Conservation (phyloP, 2,113 vertebrate species). For the Bostrychus sinensis region DNA sequence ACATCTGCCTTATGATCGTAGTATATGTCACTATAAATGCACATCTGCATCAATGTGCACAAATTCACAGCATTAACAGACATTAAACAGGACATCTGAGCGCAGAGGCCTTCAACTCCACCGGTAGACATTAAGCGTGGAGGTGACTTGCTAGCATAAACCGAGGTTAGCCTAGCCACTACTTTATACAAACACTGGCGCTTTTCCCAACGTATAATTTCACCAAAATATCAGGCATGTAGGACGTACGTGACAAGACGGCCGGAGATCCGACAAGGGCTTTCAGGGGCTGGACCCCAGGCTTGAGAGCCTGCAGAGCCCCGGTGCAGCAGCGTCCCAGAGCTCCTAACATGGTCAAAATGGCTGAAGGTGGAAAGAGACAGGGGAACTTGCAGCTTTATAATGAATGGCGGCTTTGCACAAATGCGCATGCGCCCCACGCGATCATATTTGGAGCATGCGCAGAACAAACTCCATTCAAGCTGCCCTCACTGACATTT, state of each 20-base stretch:
- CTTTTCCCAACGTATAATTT: not conserved
- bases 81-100: not conserved
- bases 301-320: conserved; percentile 83
- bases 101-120: conserved; percentile 38
- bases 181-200: conserved; percentile 17
- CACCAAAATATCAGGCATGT: not conserved
- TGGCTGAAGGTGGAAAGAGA: conserved; percentile 86
- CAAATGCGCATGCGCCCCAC: conserved; percentile 65
- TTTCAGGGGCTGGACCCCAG: conserved; percentile 78
- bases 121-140: conserved; percentile 37
- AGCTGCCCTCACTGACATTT: conserved; percentile 31
- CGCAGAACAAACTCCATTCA: conserved; percentile 22
- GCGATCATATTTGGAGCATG: conserved; percentile 47
- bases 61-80: fast-evolving
- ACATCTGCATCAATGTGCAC: fast-evolving
- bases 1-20: fast-evolving
- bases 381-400: conserved; percentile 61
- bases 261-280: conserved; percentile 76
- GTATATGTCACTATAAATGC: fast-evolving
- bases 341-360: conserved; percentile 88
- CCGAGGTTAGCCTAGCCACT: conserved; percentile 36
- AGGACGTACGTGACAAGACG: conserved; percentile 78
- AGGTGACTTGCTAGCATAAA: conserved; percentile 36
- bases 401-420: conserved; percentile 36
- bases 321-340: conserved; percentile 87